Evolutionary conservation across 2,888 invertebrate species (phyloP).

Genomic region (Apotomis turbidana): DNA sequence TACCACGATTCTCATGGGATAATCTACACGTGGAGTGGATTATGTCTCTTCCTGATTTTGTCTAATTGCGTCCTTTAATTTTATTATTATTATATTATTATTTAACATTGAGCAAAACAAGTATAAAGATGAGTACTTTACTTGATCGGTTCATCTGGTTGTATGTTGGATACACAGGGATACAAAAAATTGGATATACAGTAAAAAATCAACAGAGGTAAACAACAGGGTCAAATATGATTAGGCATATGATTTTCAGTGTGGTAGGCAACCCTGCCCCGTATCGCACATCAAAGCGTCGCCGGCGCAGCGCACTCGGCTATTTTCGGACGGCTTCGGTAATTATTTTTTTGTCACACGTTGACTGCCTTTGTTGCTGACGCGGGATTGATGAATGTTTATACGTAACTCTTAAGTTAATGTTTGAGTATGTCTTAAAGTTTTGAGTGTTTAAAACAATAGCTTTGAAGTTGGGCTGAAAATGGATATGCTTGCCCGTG

Average conservation of each 20-base stretch:
- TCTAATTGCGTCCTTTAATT: too few relatives aligned
- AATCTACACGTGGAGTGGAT: too few relatives aligned
- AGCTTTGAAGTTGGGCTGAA: slow-evolving; percentile 20
- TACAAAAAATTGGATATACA: too few relatives aligned
- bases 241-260: neutral
- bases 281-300: slow-evolving; percentile 57
- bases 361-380: slow-evolving; percentile 62
- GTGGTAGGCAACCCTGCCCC: slow-evolving; percentile 14
- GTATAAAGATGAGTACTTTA: too few relatives aligned
- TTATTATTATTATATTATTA: too few relatives aligned
- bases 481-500: slow-evolving; percentile 10
- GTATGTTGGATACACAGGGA: too few relatives aligned
- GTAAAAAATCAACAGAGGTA: too few relatives aligned
- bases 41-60: too few relatives aligned
- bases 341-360: slow-evolving; percentile 75
- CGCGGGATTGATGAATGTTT: slow-evolving; percentile 35
- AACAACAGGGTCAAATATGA: too few relatives aligned
- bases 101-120: too few relatives aligned
- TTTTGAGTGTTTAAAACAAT: slow-evolving; percentile 27
- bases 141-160: too few relatives aligned
- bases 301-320: slow-evolving; percentile 46
- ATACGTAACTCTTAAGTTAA: slow-evolving; percentile 29
- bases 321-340: slow-evolving; percentile 68
- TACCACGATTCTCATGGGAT: too few relatives aligned
- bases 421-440: slow-evolving; percentile 12